Base-by-base conservation (phyloP, 2,888 invertebrate genomes). In the Drosophila macrospina region DNA sequence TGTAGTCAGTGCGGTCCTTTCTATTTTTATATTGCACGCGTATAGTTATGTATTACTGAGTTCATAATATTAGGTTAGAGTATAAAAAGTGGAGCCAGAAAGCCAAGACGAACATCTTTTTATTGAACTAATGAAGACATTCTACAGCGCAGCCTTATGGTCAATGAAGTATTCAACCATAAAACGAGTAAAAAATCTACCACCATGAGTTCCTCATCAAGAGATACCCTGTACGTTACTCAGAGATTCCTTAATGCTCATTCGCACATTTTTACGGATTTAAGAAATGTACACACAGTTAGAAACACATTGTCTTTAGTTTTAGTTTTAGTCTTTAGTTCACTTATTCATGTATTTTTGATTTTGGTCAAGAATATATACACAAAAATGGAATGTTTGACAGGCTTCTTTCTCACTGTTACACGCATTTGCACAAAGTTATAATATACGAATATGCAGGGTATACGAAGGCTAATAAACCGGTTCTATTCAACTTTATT, bases 61-160 rank as follows among this genome's bases (percentile, higher is more conserved):
- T 20, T 20, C 3, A 20, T 20, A 20, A 20, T 3, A 20, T 28
- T 54, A 8, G 37, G 57, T 47, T 28, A 66, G 72, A 16, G 68
- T 67, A 69, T 54, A 44, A 11, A 32, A 37, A 26, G 48, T 37
- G 36, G 32, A 60, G 26, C 39, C 44, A 30, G 26, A 42, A 28
- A 41, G 20, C 30, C 48, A 52, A 32, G 11, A 34, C 11, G 13
- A 51, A 34, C 51, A 56, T 52, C 41, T 61, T 56, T 78, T 50
- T 55, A 32, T 47, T 13, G 34, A 28, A 69, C 74, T 78, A 76
- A 76, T 76, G 66, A 78, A 76, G 76, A 76, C 76, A 76, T 76
- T 76, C 78, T 65, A 74, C 55, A 24, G 26, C 69, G 67, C 65
- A 74, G 72, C 60, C 52, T 55, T 64, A 50, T 56, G 55, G 36